Base-by-base conservation (phyloP, 1,140 invertebrate genomes). In the Sipha flava region DNA sequence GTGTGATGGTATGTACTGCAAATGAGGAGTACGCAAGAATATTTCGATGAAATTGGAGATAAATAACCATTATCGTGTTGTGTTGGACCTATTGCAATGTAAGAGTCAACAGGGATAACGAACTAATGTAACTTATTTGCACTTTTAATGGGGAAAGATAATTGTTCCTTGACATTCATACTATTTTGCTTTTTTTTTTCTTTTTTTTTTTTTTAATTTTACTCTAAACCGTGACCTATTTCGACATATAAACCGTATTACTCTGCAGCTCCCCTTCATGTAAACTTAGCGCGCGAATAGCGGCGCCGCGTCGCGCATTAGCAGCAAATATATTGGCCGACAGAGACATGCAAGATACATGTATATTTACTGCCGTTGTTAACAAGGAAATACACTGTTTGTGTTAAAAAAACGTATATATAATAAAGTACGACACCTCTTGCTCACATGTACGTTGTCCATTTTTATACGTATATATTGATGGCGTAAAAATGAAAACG, bases 211-310 rank as follows among this genome's bases (percentile, higher is more conserved):
- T 21, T 21, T 40, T 66, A 21, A n/a, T 49, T 7, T 3, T n/a
- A n/a, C n/a, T n/a, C 2, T 23, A 70, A 70, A 70, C 66, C 26
- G 66, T 70, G 66, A 70, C 66, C 66, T 70, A 70, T 70, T 70
- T 70, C 43, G 43, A 9, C 23, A 23, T 18, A 29, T n/a, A n/a
- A 6, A 49, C 9, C 14, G n/a, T n/a, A 49, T 18, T 49, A 40
- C 10, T 40, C 37, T 18, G 3, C 16, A 47, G 34, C 40, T 26
- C 64, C 64, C n/a, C 64, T 43, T 64, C 40, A n/a, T 66, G 62
- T 66, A 68, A 37, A 68, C 64, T 45, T 43, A 16, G 37, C 40
- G 6, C 26, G 37, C 40, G 6, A 45, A 45, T 40, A 29, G 21
- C 21, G 31, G 34, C 62, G 31, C 34, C 62, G 62, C 37, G 37